Base-by-base conservation (phyloP, 2,888 invertebrate species). In the Drosophila kuntzei region DNA sequence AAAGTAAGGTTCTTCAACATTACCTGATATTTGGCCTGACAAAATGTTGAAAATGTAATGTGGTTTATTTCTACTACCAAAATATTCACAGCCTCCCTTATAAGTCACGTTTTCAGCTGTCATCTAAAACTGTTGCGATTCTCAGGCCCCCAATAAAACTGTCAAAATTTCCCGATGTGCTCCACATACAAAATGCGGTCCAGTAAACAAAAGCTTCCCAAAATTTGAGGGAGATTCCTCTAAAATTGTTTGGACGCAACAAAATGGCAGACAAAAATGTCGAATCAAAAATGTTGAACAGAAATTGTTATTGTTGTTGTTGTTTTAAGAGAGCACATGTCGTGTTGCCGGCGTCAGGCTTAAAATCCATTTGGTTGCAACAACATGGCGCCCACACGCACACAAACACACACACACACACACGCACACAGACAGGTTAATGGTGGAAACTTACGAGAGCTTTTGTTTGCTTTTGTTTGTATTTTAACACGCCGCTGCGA, bases 401-500 rank as follows among this genome's bases (percentile, higher is more conserved):
- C 32, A 39, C 36, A 22, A 18, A 8, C 27, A 18, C 36, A 32
- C 46, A 36, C 16, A 14, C 39, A 50, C 3, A 34, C 37, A 34
- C 7, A 44, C 12, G 34, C 8, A 32, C n/a, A 63, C 50, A 54
- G 69, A 54, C 70, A 65, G 65, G 64, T 71, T 73, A 77, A 54
- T 62, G 68, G 67, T 67, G 63, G 63, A 67, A 78, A 83, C 83
- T 83, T 87, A 83, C 83, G 64, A 61, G 81, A 61, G 81, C 76
- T 69, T 87, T 87, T 78, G 69, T 72, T 73, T 68, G 71, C 62
- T 51, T 57, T 78, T 53, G 27, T 62, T 61, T 64, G 55, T 39
- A 55, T 60, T 76, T 65, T 53, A 64, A 65, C 74, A 64, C 68
- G 65, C 50, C 61, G 73, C 46, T 75, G 74, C 69, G 61, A 62